Percentiles rank a stretch among this genome's conserved stretches.
These are phyloP conservation scores for Corapipo altera DNA, from an alignment of 2,113 vertebrate species.

Conservation along the genomic window DNA sequence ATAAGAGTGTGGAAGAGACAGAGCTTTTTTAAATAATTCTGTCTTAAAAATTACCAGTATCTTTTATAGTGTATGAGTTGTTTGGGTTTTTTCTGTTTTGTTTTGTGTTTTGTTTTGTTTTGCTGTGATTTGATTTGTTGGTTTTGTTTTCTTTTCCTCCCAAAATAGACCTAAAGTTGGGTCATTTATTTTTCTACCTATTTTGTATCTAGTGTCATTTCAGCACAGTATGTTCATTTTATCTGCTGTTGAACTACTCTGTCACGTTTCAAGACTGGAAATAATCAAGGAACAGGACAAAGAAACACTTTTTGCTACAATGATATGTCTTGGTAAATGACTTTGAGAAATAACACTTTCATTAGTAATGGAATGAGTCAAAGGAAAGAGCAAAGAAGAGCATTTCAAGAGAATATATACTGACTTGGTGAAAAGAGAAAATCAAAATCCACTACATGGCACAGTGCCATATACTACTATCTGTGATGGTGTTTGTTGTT, in stretches of 20 bases:
- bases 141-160: background rate
- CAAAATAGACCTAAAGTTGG: background rate
- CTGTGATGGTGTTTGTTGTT: background rate
- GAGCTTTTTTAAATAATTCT: background rate
- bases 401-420: background rate
- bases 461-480: background rate
- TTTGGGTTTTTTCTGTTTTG: background rate
- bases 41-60: background rate
- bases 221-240: background rate
- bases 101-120: background rate
- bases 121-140: background rate
- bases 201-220: background rate
- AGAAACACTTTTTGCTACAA: background rate
- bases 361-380: background rate
- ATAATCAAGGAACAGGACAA: background rate
- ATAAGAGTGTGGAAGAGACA: background rate
- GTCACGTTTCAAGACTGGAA: background rate
- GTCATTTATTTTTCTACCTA: background rate
- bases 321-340: background rate
- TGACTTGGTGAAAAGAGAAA: background rate
- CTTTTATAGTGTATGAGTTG: background rate
- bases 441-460: background rate
- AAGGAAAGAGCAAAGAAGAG: background rate
- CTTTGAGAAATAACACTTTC: background rate
- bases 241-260: background rate